phyloP scores from a whole-genome alignment of 2,888 invertebrate species.

The Tetrapedia diversipes region DNA sequence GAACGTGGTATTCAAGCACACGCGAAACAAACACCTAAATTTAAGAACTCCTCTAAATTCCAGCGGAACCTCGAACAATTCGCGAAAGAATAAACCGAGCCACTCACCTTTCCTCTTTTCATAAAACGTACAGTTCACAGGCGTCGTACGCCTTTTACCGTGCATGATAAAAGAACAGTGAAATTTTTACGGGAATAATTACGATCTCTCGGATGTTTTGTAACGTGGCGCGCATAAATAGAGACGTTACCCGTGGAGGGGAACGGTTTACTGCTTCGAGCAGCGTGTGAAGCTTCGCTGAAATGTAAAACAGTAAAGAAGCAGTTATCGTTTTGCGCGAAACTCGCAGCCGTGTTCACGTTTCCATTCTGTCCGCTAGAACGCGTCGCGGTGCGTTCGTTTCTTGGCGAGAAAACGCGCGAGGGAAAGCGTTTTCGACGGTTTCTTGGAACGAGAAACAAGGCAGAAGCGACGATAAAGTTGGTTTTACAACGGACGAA shows the following conservation, averaged over 20 bases:
- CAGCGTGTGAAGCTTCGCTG: constrained; percentile 14
- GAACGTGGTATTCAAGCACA: too few relatives aligned
- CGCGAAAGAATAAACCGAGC: background rate
- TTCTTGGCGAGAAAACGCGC: constrained; percentile 1
- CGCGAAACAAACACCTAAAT: too few relatives aligned
- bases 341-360: constrained; percentile 23
- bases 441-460: too few relatives aligned
- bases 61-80: background rate
- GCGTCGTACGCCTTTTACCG: background rate
- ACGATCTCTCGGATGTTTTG: background rate
- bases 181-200: constrained; percentile 19
- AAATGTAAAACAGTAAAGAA: constrained; percentile 17
- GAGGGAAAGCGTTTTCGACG: background rate
- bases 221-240: constrained; percentile 1
- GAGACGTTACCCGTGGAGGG: background rate
- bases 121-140: background rate
- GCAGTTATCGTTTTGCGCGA: background rate
- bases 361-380: too few relatives aligned
- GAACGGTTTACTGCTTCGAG: constrained; percentile 10
- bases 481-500: background rate
- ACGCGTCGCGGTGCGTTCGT: constrained; percentile 18
- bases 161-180: background rate
- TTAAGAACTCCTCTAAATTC: too few relatives aligned
- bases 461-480: constrained; percentile 18
- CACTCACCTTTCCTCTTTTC: background rate